Base-by-base conservation (phyloP, 1,140 invertebrate species). In the Calycopis cecrops region DNA sequence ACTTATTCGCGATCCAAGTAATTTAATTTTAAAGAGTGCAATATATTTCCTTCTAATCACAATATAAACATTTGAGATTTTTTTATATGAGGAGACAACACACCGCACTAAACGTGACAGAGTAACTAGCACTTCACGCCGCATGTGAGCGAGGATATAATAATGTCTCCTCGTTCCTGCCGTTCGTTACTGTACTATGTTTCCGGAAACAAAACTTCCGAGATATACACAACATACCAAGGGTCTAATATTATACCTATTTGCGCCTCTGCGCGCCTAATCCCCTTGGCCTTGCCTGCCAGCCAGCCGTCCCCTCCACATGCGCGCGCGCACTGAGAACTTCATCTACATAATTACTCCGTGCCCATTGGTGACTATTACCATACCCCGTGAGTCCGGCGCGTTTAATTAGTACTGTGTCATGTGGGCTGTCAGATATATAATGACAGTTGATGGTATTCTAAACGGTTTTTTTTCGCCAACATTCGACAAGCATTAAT, bases 301-400 rank as follows among this genome's bases (percentile, higher is more conserved):
- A 28, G 21, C 21, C 58, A 56, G 51, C 47, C 59, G 55, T 48
- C 28, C 60, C 62, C 66, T 60, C 68, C 47, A 66, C 60, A 51
- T 48, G 57, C 69, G 68, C 67, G 62, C 62, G 67, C 65, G 66
- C 73, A 70, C 71, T 63, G 62, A 69, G 64, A 67, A 65, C 64
- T 73, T 76, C 75, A 81, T 85, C 78, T 85, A 79, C 79, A 85
- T 85, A 83, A 85, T 81, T 76, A 83, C 73, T 79, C 73, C 62
- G 71, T 73, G 78, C 78, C 75, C 78, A 83, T 81, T 82, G 79
- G 77, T 76, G 76, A 80, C 79, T 82, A 77, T 85, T 85, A 82
- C 80, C 69, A 76, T 83, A 80, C 79, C 74, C 74, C 75, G 76
- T 73, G 75, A 72, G 74, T 61, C 64, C 65, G 66, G 62, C 69